Evolutionary conservation across 2,888 invertebrate species (phyloP), one percentile per base, ranked within the genome.

Genomic region (Steromphala cineraria): DNA sequence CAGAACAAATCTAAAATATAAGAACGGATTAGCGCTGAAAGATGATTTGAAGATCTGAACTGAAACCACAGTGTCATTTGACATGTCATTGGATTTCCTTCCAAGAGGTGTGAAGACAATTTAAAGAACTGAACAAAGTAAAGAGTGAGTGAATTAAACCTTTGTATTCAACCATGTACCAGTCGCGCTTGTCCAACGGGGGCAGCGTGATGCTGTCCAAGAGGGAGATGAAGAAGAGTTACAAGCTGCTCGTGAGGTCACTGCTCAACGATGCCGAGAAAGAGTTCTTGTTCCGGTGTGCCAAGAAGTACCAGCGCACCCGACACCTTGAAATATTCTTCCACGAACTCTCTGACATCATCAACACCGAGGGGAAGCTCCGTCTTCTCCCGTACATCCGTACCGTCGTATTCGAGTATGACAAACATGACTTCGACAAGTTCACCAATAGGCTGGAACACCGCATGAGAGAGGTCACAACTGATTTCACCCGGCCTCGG

Each of bases 311-410:
- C 78, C 84, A 86, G 77, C 56, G 83, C 5, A 74, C 79, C 5
- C 81, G 83, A 5, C 82, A 88, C 31, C 78, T 91, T 17, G 82
- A 85, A 15, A 79, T 76, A 13, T 82, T 90, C 36, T 82, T 88
- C 17, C 55, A 82, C 19, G 87, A 88, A 21, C 82, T 90, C 15
- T 80, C 81, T 31, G 74, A 86, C 7, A 71, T 89, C n/a, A 82
- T 90, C 19, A 84, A 89, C 80, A 89, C 89, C 0, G 87, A 88
- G n/a, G 85, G 85, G 17, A 90, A 90, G 80, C 80, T 89, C 40
- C 89, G 90, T 52, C 83, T 91, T 0, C 81, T 91, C 21, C 86
- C 86, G 53, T 88, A 90, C 53, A 82, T 91, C 15, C 84, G 90
- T 17, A 84, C 86, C 67, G 87, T 91, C 67, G 53, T 90, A 17